These are phyloP conservation scores for Orbicella faveolata DNA, from an alignment of 64 coral and sea anemone species.

Conservation along the genomic window DNA sequence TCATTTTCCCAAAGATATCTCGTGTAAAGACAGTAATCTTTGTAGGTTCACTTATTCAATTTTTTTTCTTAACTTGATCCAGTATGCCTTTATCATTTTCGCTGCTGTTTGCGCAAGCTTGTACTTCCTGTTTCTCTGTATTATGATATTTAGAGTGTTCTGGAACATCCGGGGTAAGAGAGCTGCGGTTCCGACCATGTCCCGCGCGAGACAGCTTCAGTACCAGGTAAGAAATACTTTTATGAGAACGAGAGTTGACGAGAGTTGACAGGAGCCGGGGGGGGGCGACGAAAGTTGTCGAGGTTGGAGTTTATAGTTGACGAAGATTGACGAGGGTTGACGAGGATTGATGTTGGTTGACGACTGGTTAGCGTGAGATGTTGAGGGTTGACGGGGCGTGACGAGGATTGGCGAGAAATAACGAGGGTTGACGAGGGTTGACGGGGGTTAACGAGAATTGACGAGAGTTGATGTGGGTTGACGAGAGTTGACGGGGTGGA, in stretches of 20 bases:
- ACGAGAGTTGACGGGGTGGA: too few relatives aligned
- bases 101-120: conserved; percentile 83
- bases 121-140: conserved; percentile 90
- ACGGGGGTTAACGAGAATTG: too few relatives aligned
- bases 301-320: too few relatives aligned
- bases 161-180: conserved; percentile 87
- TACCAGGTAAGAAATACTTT: conserved; percentile 66
- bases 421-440: too few relatives aligned
- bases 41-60: neutral
- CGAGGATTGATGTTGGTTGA: too few relatives aligned
- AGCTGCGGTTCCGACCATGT: conserved; percentile 70
- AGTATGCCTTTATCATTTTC: conserved; percentile 91
- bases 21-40: neutral
- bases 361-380: too few relatives aligned
- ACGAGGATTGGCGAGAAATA: too few relatives aligned
- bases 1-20: neutral
- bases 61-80: conserved; percentile 51
- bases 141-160: conserved; percentile 97
- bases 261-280: neutral
- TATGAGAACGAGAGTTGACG: neutral
- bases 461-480: too few relatives aligned
- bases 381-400: too few relatives aligned
- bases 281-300: too few relatives aligned
- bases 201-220: conserved; percentile 67
- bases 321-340: too few relatives aligned